Conservation (phyloP, 2,797 vertebrate genomes). For the Agapornis canus region DNA sequence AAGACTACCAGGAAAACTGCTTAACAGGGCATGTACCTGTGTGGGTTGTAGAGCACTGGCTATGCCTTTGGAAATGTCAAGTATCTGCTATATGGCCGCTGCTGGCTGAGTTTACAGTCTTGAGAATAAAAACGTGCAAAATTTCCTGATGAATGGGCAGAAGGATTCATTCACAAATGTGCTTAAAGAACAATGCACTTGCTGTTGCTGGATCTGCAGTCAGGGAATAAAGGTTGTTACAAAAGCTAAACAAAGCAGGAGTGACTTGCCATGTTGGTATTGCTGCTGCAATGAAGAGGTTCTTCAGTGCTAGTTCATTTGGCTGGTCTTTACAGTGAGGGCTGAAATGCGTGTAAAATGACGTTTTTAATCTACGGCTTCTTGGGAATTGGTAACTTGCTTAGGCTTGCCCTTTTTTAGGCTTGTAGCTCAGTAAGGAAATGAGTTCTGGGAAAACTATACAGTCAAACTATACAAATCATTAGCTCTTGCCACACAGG, state of each 20-base stretch:
- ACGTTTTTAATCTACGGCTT: background rate
- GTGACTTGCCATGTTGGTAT: background rate
- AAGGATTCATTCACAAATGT: background rate
- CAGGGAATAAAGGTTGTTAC: background rate
- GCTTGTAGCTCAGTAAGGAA: slow-evolving; percentile 15
- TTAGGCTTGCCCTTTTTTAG: slow-evolving; percentile 16
- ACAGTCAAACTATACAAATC: slow-evolving; percentile 28
- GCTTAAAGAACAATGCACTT: background rate
- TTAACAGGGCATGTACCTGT: background rate
- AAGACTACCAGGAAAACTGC: background rate
- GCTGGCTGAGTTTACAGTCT: background rate
- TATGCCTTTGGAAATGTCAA: background rate
- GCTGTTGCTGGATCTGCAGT: background rate
- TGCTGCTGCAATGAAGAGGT: background rate
- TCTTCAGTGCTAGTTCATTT: background rate
- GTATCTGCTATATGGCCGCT: background rate
- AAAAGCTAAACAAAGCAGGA: background rate
- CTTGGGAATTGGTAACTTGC: background rate
- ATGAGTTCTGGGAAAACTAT: slow-evolving; percentile 25
- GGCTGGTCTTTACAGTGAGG: background rate
- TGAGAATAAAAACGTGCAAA: background rate
- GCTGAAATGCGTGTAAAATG: background rate
- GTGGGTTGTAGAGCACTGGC: background rate
- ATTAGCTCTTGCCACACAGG: slow-evolving; percentile 48
- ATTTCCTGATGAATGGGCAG: background rate